Percentiles rank a stretch among this genome's conserved stretches.
Conservation (phyloP, 2,888 invertebrate genomes). For the Andrena trimmerana region DNA sequence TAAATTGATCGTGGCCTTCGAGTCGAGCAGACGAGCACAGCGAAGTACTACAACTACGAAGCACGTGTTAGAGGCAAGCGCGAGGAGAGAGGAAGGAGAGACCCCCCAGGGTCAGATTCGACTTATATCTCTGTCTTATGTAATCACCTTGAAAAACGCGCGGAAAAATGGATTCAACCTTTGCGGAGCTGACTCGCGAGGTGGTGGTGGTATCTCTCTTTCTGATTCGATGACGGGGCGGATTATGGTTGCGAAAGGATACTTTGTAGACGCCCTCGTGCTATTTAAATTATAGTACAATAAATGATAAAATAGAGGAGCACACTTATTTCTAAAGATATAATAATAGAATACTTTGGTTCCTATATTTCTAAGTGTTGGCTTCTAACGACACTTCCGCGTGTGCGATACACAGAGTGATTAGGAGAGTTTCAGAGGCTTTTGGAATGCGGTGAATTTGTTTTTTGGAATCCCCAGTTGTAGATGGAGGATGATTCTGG, state of each 20-base stretch:
- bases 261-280: too few species aligned
- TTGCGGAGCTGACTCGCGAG: slow-evolving; percentile 3
- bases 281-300: too few species aligned
- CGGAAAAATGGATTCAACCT: slow-evolving; percentile 56
- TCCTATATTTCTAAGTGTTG: too few species aligned
- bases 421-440: too few species aligned
- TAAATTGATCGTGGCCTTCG: slow-evolving; percentile 62
- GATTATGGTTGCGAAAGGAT: neutral
- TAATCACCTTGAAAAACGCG: slow-evolving; percentile 62
- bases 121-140: slow-evolving; percentile 64
- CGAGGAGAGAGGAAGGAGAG: slow-evolving; percentile 2
- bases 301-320: too few species aligned
- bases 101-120: slow-evolving; percentile 67
- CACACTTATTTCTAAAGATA: too few species aligned
- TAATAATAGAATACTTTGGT: too few species aligned
- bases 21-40: slow-evolving; percentile 47
- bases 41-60: slow-evolving; percentile 68
- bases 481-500: too few species aligned
- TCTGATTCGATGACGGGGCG: neutral
- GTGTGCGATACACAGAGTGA: too few species aligned
- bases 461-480: too few species aligned
- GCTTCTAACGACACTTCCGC: too few species aligned
- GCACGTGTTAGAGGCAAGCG: slow-evolving; percentile 33
- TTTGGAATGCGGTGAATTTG: too few species aligned
- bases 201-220: neutral